Conservation (phyloP, 2,113 vertebrate species). For the Lamprologus ornatipinnis region DNA sequence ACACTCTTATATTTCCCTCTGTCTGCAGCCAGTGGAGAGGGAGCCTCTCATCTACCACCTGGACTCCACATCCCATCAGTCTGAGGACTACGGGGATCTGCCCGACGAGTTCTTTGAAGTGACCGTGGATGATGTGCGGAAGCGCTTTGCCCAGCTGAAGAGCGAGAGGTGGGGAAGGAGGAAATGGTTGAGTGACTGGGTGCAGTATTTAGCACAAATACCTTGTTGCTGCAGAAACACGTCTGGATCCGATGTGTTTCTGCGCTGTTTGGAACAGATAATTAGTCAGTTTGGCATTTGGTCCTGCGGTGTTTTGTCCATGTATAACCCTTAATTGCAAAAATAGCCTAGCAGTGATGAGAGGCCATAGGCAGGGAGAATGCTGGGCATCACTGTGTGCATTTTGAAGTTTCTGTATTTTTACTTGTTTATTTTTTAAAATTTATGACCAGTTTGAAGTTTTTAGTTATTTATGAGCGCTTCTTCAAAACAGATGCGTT, state of each 20-base stretch:
- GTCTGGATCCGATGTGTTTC: slow-evolving; percentile 21
- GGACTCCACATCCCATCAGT: slow-evolving; percentile 60
- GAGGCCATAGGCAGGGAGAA: slow-evolving; percentile 2
- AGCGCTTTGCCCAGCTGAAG: slow-evolving; percentile 88
- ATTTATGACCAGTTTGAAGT: slow-evolving; percentile 35
- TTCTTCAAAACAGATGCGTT: slow-evolving; percentile 38
- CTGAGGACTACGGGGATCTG: slow-evolving; percentile 60
- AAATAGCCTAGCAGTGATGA: slow-evolving; percentile 42
- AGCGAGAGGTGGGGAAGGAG: slow-evolving; percentile 81
- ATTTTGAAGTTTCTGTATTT: slow-evolving; percentile 24
- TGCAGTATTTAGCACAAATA: slow-evolving; percentile 2
- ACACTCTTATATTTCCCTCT: neutral
- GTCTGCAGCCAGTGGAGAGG: slow-evolving; percentile 59
- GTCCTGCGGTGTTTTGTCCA: neutral
- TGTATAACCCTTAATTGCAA: slow-evolving; percentile 40
- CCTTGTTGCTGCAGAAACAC: neutral
- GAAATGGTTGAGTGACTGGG: neutral
- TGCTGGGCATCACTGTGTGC: slow-evolving; percentile 1
- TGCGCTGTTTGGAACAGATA: slow-evolving; percentile 5
- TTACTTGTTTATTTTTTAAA: neutral
- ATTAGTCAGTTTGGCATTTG: slow-evolving; percentile 2
- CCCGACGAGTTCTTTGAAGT: slow-evolving; percentile 95
- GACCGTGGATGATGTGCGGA: slow-evolving; percentile 88
- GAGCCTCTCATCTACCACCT: slow-evolving; percentile 82
- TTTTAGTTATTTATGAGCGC: slow-evolving; percentile 39